These are phyloP conservation scores for Drosophila albomicans DNA, from an alignment of 1,140 invertebrate genomes.

Conservation along the genomic window DNA sequence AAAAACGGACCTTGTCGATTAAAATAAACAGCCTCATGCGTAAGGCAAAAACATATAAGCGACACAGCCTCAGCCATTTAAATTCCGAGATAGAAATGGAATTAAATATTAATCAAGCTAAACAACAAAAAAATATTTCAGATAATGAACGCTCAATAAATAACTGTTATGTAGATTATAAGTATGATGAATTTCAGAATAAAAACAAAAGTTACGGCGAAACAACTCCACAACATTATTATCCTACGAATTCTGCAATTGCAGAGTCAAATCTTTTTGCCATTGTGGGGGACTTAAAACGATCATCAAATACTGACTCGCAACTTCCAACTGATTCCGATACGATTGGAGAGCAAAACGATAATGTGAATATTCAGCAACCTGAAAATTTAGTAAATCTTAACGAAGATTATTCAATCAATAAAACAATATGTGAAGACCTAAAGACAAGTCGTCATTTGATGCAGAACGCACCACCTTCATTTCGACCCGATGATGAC, in stretches of 20 bases:
- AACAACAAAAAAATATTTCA: slow-evolving; percentile 1
- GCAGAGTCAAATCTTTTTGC: slow-evolving; percentile 47
- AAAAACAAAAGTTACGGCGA: slow-evolving; percentile 11
- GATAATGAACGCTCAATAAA: not conserved
- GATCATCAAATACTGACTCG: not conserved
- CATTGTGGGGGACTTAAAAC: slow-evolving; percentile 62
- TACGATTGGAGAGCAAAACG: not conserved
- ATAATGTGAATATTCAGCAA: slow-evolving; percentile 21
- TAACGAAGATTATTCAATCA: slow-evolving; percentile 3
- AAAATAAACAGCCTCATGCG: slow-evolving; percentile 79
- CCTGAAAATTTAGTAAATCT: slow-evolving; percentile 44
- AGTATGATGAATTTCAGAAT: slow-evolving; percentile 4
- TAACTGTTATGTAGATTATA: not conserved
- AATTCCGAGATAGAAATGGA: slow-evolving; percentile 71
- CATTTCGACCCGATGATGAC: not conserved
- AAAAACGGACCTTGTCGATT: slow-evolving; percentile 63
- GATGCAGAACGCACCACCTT: not conserved
- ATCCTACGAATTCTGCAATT: not conserved
- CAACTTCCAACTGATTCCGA: not conserved
- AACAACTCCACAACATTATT: not conserved
- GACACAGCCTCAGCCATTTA: slow-evolving; percentile 70
- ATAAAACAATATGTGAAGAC: not conserved
- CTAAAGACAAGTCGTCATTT: not conserved
- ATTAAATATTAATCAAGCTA: slow-evolving; percentile 20
- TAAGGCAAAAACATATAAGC: slow-evolving; percentile 79